A percentile compares a stretch with the other conserved stretches of the same genome.
Conservation (phyloP, 2,888 invertebrate genomes). For the Diplazon laetatorius region DNA sequence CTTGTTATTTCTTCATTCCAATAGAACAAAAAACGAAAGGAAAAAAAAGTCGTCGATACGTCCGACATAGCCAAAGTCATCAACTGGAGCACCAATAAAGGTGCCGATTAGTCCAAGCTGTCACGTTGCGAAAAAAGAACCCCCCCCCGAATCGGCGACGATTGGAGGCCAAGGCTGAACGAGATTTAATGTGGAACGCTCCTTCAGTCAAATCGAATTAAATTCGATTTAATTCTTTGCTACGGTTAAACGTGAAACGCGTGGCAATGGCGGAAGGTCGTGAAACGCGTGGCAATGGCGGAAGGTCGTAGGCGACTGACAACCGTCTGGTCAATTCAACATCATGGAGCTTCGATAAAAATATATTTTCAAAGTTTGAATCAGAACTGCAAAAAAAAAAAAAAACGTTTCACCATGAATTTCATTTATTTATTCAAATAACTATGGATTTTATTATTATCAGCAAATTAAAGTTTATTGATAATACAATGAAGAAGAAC, state of each 20-base stretch:
- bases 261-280: background rate
- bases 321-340: too few species aligned
- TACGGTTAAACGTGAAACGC: background rate
- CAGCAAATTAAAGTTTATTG: too few species aligned
- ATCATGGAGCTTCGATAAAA: too few species aligned
- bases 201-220: slow-evolving; percentile 25
- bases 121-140: slow-evolving; percentile 32
- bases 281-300: background rate
- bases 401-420: too few species aligned
- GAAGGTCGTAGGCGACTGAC: background rate
- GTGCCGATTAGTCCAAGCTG: slow-evolving; percentile 7
- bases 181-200: slow-evolving; percentile 29
- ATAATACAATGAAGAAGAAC: too few species aligned
- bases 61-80: slow-evolving; percentile 12
- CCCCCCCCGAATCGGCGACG: slow-evolving; percentile 11
- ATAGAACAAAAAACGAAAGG: background rate
- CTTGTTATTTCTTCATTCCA: slow-evolving; percentile 8
- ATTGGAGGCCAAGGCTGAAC: slow-evolving; percentile 35
- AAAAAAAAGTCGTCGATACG: slow-evolving; percentile 27
- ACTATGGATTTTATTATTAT: too few species aligned
- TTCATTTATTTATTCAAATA: too few species aligned
- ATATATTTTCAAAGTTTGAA: too few species aligned
- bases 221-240: slow-evolving; percentile 16
- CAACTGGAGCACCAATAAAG: slow-evolving; percentile 31
- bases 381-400: too few species aligned